Base-by-base conservation (phyloP, 2,113 vertebrate species). In the Elephas maximus region DNA sequence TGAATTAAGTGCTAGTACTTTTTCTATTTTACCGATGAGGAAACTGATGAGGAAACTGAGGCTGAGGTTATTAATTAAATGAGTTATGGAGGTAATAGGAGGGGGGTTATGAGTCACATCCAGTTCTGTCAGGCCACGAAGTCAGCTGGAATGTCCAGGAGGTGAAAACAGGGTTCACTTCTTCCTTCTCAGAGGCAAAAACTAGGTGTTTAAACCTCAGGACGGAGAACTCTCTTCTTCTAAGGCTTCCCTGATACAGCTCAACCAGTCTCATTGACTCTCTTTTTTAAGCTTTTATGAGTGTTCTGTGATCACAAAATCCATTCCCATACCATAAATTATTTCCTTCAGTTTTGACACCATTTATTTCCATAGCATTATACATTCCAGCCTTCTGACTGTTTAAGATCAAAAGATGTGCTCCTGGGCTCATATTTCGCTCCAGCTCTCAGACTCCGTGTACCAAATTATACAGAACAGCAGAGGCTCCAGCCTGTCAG, bases 301-400 rank as follows among this genome's bases (percentile, higher is more conserved):
- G 89, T 53, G 71, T 24, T 81, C 93, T 98, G 97, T 97, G 93
- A 95, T 91, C 96, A 96, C 91, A 93, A 96, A 98, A 91, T 89
- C 53, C 94, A 91, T 98, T 96, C 90, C 92, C 94, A 97, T 83
- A 95, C 97, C 92, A 98, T 98, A 97, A 98, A 98, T 99, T 98
- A 98, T 98, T 98, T 97, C 96, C 95, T 92, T 96, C 96, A 95
- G 97, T 97, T 98, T 96, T 97, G 97, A 98, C 98, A 98, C 97
- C 98, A 95, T 98, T 98, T 98, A 98, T 98, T 98, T 98, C 97
- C 98, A 97, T 94, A 97, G 97, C 96, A 97, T 98, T 98, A 98
- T 98, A 93, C 93, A 98, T 97, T 98, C 97, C 98, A 98, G 97
- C 96, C 98, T 98, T 98, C 97, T 98, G 98, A 98, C 97, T 98